Evolutionary conservation across 2,113 vertebrate species (phyloP).

Genomic region (Ginglymostoma cirratum): DNA sequence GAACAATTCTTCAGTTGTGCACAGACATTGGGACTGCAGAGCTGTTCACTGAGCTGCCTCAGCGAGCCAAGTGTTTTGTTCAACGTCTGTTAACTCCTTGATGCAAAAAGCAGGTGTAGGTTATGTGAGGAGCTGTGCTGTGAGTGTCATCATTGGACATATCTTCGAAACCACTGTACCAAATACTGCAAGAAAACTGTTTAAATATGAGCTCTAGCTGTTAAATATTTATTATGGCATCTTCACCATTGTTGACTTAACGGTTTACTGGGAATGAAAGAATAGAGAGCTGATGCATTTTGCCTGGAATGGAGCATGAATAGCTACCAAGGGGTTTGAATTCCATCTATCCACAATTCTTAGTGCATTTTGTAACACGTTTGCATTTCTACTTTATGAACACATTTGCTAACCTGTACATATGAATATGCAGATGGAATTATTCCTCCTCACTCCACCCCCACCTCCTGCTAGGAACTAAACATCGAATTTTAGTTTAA

Average conservation of each 20-base stretch:
- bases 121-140: background rate
- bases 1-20: background rate
- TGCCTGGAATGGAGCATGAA: background rate
- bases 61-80: background rate
- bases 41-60: background rate
- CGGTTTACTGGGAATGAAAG: background rate
- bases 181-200: background rate
- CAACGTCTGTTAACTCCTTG: background rate
- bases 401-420: background rate
- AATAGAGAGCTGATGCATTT: background rate
- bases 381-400: background rate
- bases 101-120: background rate
- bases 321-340: background rate
- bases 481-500: background rate
- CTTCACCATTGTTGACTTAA: background rate
- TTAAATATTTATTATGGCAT: background rate
- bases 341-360: background rate
- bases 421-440: background rate
- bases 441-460: background rate
- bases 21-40: background rate
- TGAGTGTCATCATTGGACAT: background rate
- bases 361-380: background rate
- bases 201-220: background rate
- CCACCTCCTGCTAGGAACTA: background rate
- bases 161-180: background rate